Evolutionary conservation across 2,888 invertebrate species (phyloP), one percentile per base, ranked within the genome.

Genomic region (Limenitis camilla): DNA sequence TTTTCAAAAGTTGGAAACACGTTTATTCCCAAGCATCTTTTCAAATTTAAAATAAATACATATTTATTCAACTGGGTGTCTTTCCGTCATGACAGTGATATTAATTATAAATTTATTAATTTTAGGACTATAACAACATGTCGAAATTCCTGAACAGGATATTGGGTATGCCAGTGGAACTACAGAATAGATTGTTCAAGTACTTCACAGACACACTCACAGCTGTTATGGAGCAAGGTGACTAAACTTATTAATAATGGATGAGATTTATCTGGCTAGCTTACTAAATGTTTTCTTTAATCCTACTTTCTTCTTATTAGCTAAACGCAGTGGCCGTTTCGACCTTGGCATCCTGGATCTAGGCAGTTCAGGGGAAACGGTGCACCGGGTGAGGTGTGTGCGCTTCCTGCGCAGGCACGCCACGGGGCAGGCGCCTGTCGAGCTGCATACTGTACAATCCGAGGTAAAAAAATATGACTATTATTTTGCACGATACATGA

Each of bases 131-230:
- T 81, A 96, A 95, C 84, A 97, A 97, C 78, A 98, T 99, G 91
- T 96, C 97, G 58, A 99, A 99, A 89, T 99, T 99, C 90, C 91
- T 99, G 57, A 99, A 99, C 84, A 91, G 96, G 74, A 97, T 99
- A 69, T 90, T 99, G 56, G 99, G 99, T 32, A 96, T 99, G 93
- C 97, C 97, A 0, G 99, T 99, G 5, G 96, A 96, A 46, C 85
- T 99, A 47, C 99, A 99, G 84, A 99, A 99, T 85, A 90, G 96
- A 43, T 84, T 99, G 3, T 99, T 99, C 86, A 94, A 96, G 70
- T 99, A 98, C 83, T 99, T 99, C 83, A 97, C 97, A 0, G 97
- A 98, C 71, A 98, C 98, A 0, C 89, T 99, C 58, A 91, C 93
- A 27, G 96, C 97, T 1, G 95, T 99, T 52, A 93, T 99, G 61